Conservation (phyloP, 2,888 invertebrate species). For the Automeris io region DNA sequence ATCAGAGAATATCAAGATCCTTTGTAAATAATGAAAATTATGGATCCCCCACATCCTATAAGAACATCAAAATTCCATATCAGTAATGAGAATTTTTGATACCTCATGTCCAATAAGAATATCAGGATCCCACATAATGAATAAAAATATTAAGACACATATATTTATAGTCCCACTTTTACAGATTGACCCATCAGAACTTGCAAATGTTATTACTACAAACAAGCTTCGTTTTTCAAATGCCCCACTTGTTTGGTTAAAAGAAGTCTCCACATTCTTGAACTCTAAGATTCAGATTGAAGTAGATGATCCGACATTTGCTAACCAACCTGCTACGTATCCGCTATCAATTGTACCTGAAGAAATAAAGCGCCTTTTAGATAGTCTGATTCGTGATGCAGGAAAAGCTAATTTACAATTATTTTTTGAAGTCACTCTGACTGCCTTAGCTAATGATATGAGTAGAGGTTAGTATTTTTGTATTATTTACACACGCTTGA, state of each 20-base stretch:
- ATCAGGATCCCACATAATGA: too few species aligned
- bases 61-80: too few species aligned
- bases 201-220: constrained; percentile 64
- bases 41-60: too few species aligned
- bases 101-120: too few species aligned
- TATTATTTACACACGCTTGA: too few species aligned
- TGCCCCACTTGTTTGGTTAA: constrained; percentile 82
- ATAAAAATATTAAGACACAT: too few species aligned
- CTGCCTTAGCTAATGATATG: constrained; percentile 84
- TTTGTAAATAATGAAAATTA: too few species aligned
- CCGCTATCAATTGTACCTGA: constrained; percentile 73
- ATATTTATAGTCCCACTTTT: constrained; percentile 19
- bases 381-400: constrained; percentile 74
- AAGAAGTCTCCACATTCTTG: constrained; percentile 80
- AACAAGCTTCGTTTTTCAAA: constrained; percentile 81
- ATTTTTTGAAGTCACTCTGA: constrained; percentile 83
- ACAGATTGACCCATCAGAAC: constrained; percentile 80
- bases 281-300: constrained; percentile 80
- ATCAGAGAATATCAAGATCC: too few species aligned
- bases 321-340: constrained; percentile 72
- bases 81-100: too few species aligned
- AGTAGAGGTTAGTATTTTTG: constrained; percentile 80
- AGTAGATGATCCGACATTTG: constrained; percentile 79
- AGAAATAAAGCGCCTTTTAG: constrained; percentile 55
- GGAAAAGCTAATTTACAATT: constrained; percentile 80